Conservation (phyloP, 2,888 invertebrate species). For the Zaprionus bogoriensis region DNA sequence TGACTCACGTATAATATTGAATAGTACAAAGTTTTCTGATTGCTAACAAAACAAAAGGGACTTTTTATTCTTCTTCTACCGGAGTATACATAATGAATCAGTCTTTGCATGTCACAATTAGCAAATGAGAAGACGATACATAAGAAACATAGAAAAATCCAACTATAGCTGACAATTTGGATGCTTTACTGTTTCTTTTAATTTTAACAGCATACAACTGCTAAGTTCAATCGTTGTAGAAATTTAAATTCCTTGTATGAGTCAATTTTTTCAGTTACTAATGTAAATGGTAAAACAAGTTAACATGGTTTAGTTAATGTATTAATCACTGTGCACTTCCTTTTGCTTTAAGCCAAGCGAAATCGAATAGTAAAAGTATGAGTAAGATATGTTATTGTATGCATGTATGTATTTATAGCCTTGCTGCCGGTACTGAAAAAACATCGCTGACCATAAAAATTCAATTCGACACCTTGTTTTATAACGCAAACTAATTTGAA, state of each 20-base stretch:
- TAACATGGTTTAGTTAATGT: conserved; percentile 34
- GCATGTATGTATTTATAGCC: background rate
- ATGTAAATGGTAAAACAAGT: conserved; percentile 46
- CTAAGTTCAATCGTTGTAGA: conserved; percentile 27
- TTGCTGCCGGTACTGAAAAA: too few relatives aligned
- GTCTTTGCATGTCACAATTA: conserved; percentile 77
- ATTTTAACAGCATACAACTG: conserved; percentile 50
- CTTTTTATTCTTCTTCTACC: conserved; percentile 32
- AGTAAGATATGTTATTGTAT: conserved; percentile 15
- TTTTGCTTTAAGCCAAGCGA: conserved; percentile 42
- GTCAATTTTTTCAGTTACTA: conserved; percentile 5
- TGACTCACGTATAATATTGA: conserved; percentile 2
- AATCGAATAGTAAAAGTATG: conserved; percentile 43
- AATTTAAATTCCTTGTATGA: conserved; percentile 18
- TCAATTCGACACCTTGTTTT: too few relatives aligned
- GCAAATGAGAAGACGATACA: conserved; percentile 52
- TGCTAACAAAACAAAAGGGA: conserved; percentile 8
- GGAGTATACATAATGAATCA: conserved; percentile 69
- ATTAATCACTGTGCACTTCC: conserved; percentile 27
- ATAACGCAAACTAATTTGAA: too few relatives aligned
- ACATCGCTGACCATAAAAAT: too few relatives aligned
- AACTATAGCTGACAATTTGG: conserved; percentile 3
- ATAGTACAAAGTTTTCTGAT: background rate
- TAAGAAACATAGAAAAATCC: conserved; percentile 34
- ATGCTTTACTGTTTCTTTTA: conserved; percentile 6